phyloP scores from a whole-genome alignment of 2,888 invertebrate genomes.

The Escarpia spicata region DNA sequence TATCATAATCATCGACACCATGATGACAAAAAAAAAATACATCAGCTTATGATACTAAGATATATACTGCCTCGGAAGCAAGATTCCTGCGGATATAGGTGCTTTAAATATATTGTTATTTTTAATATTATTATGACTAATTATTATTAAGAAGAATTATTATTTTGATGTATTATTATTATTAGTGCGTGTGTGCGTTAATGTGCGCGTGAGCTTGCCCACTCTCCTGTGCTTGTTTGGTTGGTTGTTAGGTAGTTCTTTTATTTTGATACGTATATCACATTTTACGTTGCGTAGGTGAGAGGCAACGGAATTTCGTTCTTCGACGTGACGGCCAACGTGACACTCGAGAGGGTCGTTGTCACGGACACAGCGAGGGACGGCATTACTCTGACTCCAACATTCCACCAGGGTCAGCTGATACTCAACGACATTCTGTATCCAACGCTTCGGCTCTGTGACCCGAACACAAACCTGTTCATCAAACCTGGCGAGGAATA shows the following conservation, averaged over 20 bases:
- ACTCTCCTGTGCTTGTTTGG: background rate
- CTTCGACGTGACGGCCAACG: conserved; percentile 13
- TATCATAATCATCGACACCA: no score
- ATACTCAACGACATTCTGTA: background rate
- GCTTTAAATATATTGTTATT: no score
- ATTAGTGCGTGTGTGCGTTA: no score
- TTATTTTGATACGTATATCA: background rate
- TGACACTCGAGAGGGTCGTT: background rate
- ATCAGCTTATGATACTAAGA: no score
- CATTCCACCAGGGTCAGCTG: background rate
- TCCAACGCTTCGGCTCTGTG: background rate
- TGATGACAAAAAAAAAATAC: no score
- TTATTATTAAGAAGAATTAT: no score
- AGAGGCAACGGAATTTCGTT: background rate
- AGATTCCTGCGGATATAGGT: no score
- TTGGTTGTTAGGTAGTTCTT: background rate
- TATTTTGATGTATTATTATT: no score
- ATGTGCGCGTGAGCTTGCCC: no score
- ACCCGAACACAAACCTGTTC: background rate
- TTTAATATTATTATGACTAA: no score
- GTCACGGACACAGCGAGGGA: background rate
- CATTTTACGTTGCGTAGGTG: background rate
- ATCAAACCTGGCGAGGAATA: background rate
- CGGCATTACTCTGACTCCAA: background rate
- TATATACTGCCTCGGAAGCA: no score